These are phyloP conservation scores for Glomeris marginata DNA, from an alignment of 2,888 invertebrate genomes.

Conservation along the genomic window DNA sequence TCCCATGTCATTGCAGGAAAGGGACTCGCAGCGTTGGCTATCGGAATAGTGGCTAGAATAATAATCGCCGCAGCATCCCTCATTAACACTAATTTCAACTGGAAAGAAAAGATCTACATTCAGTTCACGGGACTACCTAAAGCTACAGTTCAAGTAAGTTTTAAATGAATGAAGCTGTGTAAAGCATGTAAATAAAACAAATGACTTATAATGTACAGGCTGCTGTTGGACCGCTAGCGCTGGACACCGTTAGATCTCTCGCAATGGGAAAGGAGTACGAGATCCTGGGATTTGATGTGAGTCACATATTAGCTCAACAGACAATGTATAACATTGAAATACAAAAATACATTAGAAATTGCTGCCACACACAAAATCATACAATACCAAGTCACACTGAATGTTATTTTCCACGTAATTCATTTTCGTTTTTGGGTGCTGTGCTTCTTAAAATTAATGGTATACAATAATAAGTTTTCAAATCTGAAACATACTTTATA, in stretches of 20 bases:
- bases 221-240: constrained; percentile 46
- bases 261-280: constrained; percentile 2
- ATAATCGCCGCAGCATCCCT: constrained; percentile 30
- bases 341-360: too few species aligned
- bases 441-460: too few species aligned
- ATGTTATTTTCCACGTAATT: neutral
- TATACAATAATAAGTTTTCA: too few species aligned
- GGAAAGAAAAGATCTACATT: constrained; percentile 81
- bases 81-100: constrained; percentile 57
- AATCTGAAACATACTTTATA: too few species aligned
- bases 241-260: constrained; percentile 28
- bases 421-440: neutral
- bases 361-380: too few species aligned
- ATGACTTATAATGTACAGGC: constrained; percentile 36
- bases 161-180: too few species aligned
- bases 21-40: constrained; percentile 46
- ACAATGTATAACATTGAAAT: too few species aligned
- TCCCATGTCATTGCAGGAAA: constrained; percentile 38
- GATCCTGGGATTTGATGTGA: constrained; percentile 3
- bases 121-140: constrained; percentile 89
- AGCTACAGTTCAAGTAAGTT: constrained; percentile 75
- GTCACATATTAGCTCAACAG: neutral
- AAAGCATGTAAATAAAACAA: too few species aligned
- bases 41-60: constrained; percentile 44
- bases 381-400: too few species aligned